These are phyloP conservation scores for Falco cherrug DNA, from an alignment of 2,797 vertebrate genomes.

Conservation along the genomic window DNA sequence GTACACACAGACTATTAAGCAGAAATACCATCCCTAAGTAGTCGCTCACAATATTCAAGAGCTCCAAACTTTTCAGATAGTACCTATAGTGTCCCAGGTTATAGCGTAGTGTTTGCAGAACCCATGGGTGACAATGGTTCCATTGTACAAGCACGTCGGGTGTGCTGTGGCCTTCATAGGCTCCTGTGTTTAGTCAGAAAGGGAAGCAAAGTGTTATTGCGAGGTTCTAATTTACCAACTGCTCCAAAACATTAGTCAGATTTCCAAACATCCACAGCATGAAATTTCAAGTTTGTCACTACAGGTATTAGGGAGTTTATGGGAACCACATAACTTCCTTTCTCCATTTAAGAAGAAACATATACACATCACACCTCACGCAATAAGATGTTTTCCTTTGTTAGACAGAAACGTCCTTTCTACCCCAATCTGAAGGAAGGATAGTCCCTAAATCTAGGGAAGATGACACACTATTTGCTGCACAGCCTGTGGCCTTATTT, in stretches of 20 bases:
- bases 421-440: fast-evolving
- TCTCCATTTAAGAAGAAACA: neutral
- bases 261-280: neutral
- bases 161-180: neutral
- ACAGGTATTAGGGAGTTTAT: neutral
- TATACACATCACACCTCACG: neutral
- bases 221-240: neutral
- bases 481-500: neutral
- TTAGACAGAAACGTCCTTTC: neutral
- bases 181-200: neutral
- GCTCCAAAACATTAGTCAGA: neutral
- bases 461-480: neutral
- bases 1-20: neutral
- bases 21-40: neutral
- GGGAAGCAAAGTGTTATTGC: neutral
- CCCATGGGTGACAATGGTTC: neutral
- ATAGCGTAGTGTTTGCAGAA: neutral
- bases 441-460: neutral
- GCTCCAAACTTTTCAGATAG: neutral
- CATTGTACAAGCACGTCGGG: neutral
- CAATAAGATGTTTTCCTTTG: neutral
- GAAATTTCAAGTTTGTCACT: neutral
- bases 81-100: neutral
- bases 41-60: neutral
- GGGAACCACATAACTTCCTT: neutral